These are phyloP conservation scores for Tonatia bakeri DNA, from an alignment of 2,113 vertebrate genomes.

Conservation along the genomic window DNA sequence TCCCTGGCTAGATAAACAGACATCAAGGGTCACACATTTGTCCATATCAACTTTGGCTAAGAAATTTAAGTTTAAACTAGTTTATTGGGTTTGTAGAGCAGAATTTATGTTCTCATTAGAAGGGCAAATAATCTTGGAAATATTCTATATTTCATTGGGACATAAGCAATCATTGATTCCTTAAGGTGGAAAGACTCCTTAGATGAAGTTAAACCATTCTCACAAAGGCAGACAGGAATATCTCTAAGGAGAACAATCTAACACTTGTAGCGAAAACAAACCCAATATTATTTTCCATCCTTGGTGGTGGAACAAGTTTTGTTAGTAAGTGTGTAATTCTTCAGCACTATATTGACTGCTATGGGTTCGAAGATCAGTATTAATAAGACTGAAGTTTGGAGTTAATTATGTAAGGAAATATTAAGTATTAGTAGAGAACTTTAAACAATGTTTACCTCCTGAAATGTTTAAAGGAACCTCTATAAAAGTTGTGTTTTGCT, in stretches of 20 bases:
- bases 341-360: not conserved
- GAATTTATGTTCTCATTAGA: not conserved
- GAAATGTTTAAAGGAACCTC: not conserved
- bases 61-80: not conserved
- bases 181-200: not conserved
- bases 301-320: not conserved
- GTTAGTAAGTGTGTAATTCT: not conserved
- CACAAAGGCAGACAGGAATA: not conserved
- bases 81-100: not conserved
- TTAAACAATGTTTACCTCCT: not conserved
- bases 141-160: not conserved
- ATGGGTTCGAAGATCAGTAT: not conserved
- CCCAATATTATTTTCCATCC: not conserved
- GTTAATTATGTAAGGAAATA: not conserved
- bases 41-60: not conserved
- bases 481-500: not conserved
- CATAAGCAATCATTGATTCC: not conserved
- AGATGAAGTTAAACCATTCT: not conserved
- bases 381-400: not conserved
- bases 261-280: not conserved
- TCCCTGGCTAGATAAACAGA: not conserved
- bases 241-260: not conserved
- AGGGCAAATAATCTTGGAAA: not conserved
- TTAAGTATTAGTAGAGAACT: not conserved
- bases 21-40: not conserved